Base-by-base conservation (phyloP, 1,140 invertebrate genomes). In the Nymphalis io region DNA sequence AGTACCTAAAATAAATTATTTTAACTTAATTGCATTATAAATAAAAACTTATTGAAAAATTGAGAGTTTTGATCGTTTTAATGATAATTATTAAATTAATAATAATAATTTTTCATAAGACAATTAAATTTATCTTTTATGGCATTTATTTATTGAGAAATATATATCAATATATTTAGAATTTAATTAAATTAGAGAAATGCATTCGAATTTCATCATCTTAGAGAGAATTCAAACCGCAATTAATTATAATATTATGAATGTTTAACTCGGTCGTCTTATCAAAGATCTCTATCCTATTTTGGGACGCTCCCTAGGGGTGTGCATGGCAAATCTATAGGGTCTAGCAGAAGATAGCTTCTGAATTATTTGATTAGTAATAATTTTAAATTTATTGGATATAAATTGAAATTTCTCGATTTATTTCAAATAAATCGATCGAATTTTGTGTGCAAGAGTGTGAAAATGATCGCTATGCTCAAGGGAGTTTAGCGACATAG, bases 251-350 rank as follows among this genome's bases (percentile, higher is more conserved):
- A 46, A 15, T n/a, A 66, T 33, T 44, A 66, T 66, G 21, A 59
- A 67, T 67, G 58, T 67, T 60, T 67, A 58, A 67, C 21, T 40
- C 20, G 18, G 20, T 33, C 16, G 12, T 67, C 55, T 57, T 62
- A 58, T 68, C 53, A 59, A 55, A 57, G 55, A n/a, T 27, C 68
- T 55, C 33, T 46, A 44, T 15, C 39, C 60, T 23, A n/a, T 61
- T 23, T 53, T 27, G 67, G 51, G 42, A 23, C 40, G 40, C 21
- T 68, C 70, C 70, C 70, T 62, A n/a, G 51, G 57, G 70, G 55
- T 16, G n/a, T 60, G 51, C 59, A 62, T 18, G 53, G 53, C 20
- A 27, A 63, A 61, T 68, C 60, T 53, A 58, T 64, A 63, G 60
- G 70, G 70, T 62, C 60, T 33, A 51, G 44, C 15, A 60, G 39